Conservation (phyloP, 2,797 vertebrate species). For the Tapirus indicus region DNA sequence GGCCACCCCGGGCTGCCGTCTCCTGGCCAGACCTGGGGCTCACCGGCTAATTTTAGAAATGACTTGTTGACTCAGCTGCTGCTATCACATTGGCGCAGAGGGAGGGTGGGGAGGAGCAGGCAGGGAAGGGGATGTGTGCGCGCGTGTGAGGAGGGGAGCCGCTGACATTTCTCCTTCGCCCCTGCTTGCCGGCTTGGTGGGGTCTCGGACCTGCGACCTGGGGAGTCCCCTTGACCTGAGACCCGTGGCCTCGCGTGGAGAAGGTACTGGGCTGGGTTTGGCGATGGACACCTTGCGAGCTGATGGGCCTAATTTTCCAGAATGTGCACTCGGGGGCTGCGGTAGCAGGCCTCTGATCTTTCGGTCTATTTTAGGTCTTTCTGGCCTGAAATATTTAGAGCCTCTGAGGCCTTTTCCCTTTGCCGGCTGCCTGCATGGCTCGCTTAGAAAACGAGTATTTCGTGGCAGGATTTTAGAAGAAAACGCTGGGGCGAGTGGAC, state of each 20-base stretch:
- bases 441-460: background rate
- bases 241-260: background rate
- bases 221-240: background rate
- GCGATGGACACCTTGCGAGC: accelerated
- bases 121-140: background rate
- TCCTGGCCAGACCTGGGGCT: constrained; percentile 75
- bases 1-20: constrained; percentile 67
- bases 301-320: background rate
- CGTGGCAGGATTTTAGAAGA: background rate
- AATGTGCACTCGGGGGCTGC: background rate
- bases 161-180: constrained; percentile 21
- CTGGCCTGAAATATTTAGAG: background rate
- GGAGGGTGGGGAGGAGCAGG: constrained; percentile 78
- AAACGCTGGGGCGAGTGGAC: accelerated
- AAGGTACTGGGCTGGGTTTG: constrained; percentile 64
- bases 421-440: accelerated
- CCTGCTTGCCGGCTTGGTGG: constrained; percentile 48
- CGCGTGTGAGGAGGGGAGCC: background rate
- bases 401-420: background rate
- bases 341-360: background rate
- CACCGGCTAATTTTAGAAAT: constrained; percentile 94
- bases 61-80: constrained; percentile 91
- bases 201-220: background rate
- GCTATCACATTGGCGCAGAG: constrained; percentile 85
- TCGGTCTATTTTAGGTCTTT: background rate